Conservation (phyloP, 2,888 invertebrate genomes). For the Mythimna impura region DNA sequence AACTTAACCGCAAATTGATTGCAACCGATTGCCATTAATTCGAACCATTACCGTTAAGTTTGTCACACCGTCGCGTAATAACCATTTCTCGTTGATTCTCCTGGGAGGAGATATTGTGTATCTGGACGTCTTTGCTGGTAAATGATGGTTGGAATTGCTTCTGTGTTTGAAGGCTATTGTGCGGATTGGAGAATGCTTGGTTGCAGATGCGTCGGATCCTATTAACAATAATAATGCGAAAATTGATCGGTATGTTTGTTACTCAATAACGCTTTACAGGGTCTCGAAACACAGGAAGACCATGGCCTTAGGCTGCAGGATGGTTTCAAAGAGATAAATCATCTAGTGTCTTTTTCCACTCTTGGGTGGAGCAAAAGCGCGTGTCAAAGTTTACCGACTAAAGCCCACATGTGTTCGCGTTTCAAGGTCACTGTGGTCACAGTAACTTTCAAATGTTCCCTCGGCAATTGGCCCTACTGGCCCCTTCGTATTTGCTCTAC, state of each 20-base stretch:
- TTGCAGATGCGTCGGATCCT: not conserved
- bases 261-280: not conserved
- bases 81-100: conserved; percentile 41
- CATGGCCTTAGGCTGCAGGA: too few species aligned
- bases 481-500: too few species aligned
- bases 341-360: too few species aligned
- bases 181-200: not conserved
- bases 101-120: conserved; percentile 12
- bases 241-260: not conserved
- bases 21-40: conserved; percentile 72
- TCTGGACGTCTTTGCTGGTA: conserved; percentile 6
- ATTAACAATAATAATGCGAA: too few species aligned
- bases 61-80: conserved; percentile 62
- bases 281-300: too few species aligned
- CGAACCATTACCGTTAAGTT: conserved; percentile 65
- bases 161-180: not conserved
- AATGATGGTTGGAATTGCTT: not conserved
- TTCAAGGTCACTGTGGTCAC: too few species aligned
- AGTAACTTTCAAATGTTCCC: too few species aligned
- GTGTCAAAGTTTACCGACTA: too few species aligned
- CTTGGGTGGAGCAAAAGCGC: too few species aligned
- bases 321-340: too few species aligned
- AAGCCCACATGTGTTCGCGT: too few species aligned
- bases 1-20: conserved; percentile 73
- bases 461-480: too few species aligned